Percentiles rank a stretch among this genome's conserved stretches.
phyloP scores from a whole-genome alignment of 2,797 vertebrate genomes.

The Notamacropus eugenii region DNA sequence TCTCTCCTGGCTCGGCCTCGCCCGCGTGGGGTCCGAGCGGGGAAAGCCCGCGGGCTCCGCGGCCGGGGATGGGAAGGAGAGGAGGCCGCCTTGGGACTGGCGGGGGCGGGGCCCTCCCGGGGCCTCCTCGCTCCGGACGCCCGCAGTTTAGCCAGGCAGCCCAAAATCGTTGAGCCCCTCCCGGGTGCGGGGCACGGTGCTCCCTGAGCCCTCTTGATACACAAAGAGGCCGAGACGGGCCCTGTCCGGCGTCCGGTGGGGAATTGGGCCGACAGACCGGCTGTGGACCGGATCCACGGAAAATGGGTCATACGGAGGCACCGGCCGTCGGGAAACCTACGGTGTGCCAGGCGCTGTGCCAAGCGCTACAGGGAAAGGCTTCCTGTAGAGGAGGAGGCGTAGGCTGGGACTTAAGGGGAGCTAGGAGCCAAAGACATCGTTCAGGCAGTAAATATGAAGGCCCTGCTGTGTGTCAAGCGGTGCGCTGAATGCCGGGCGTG shows the following conservation, averaged over 20 bases:
- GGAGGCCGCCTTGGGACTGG: too few species aligned
- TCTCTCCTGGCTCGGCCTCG: neutral
- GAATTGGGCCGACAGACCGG: rapidly evolving
- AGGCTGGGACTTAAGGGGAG: too few species aligned
- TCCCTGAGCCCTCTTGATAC: too few species aligned
- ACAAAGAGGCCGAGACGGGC: neutral
- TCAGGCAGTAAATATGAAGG: too few species aligned
- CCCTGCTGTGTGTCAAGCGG: neutral
- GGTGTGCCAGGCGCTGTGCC: too few species aligned
- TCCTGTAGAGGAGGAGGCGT: too few species aligned
- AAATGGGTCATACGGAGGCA: rapidly evolving
- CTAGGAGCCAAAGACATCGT: too few species aligned
- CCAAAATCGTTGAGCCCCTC: neutral
- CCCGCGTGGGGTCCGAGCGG: neutral
- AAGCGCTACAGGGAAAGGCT: too few species aligned
- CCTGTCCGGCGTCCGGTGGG: neutral
- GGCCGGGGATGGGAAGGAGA: too few species aligned
- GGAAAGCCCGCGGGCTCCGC: too few species aligned
- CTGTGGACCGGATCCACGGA: neutral
- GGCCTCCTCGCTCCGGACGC: neutral
- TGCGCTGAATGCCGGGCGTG: neutral
- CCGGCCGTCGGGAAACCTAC: neutral
- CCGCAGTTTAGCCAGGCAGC: too few species aligned
- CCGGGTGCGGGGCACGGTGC: rapidly evolving
- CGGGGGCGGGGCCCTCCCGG: neutral